These are phyloP conservation scores for Microtus montanus DNA, from an alignment of 2,113 vertebrate species.

Conservation along the genomic window DNA sequence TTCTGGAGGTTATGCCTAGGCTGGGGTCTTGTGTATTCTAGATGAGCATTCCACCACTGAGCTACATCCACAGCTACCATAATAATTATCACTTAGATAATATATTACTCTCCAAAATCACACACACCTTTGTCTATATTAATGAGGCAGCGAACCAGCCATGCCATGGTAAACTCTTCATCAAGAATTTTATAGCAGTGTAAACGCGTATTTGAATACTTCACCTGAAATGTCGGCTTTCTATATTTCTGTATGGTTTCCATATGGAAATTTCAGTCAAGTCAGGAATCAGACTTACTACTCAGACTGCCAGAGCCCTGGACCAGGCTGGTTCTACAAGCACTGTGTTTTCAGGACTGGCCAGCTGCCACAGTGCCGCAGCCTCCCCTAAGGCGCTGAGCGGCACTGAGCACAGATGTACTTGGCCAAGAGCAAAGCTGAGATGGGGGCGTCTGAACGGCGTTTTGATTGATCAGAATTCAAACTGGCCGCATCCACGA, in stretches of 20 bases:
- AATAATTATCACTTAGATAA: neutral
- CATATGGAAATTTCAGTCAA: neutral
- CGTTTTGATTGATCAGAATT: neutral
- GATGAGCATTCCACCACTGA: neutral
- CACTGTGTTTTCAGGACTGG: neutral
- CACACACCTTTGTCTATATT: neutral
- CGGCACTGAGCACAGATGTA: neutral
- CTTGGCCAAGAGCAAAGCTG: neutral
- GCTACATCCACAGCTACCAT: neutral
- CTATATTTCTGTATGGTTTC: neutral
- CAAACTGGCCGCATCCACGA: neutral
- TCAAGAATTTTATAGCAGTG: neutral
- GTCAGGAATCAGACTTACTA: neutral
- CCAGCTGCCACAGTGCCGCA: neutral
- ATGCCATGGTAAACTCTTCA: neutral
- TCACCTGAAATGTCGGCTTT: slow-evolving; percentile 5
- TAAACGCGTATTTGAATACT: slow-evolving; percentile 32
- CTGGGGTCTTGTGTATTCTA: neutral
- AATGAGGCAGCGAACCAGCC: slow-evolving; percentile 14
- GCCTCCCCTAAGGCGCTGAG: neutral
- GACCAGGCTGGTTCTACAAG: neutral
- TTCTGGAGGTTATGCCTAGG: neutral
- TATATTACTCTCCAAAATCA: neutral
- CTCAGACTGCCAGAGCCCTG: neutral
- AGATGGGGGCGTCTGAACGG: neutral